Percentiles rank a stretch among this genome's conserved stretches.
Conservation (phyloP, 2,113 vertebrate species). For the Empidonax alnorum region DNA sequence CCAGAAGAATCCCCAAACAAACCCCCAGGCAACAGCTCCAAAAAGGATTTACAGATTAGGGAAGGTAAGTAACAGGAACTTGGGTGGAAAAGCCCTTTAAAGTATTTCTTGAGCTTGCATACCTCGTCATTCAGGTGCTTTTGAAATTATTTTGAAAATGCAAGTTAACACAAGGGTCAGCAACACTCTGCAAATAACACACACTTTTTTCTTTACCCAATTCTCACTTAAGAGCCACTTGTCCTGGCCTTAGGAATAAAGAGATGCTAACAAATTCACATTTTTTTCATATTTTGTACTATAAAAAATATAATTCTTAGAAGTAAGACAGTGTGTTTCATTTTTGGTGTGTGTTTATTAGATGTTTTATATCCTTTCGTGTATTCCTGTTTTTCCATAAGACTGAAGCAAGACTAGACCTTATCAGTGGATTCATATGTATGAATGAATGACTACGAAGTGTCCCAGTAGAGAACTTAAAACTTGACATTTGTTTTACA, state of each 20-base stretch:
- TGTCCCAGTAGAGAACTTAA: not conserved
- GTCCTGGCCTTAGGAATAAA: not conserved
- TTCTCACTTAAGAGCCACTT: not conserved
- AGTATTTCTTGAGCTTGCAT: not conserved
- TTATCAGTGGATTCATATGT: not conserved
- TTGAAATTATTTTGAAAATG: not conserved
- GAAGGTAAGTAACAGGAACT: not conserved
- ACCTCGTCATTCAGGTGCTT: not conserved
- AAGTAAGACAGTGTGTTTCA: not conserved
- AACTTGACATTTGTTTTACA: not conserved
- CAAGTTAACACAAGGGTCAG: not conserved
- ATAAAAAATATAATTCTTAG: not conserved
- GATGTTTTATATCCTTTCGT: not conserved
- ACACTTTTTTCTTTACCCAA: not conserved
- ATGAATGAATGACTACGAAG: not conserved
- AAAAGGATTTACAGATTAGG: slow-evolving; percentile 23
- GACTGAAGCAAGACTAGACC: not conserved
- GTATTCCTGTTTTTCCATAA: not conserved
- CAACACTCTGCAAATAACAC: fast-evolving
- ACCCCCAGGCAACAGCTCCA: not conserved
- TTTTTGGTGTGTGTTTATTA: not conserved
- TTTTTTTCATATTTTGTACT: not conserved
- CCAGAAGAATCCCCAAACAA: not conserved
- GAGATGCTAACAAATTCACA: not conserved
- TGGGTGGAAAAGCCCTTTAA: not conserved